Evolutionary conservation across 37 sponge, comb jelly and placozoan species (phyloP).

Genomic region (Sycon ciliatum): DNA sequence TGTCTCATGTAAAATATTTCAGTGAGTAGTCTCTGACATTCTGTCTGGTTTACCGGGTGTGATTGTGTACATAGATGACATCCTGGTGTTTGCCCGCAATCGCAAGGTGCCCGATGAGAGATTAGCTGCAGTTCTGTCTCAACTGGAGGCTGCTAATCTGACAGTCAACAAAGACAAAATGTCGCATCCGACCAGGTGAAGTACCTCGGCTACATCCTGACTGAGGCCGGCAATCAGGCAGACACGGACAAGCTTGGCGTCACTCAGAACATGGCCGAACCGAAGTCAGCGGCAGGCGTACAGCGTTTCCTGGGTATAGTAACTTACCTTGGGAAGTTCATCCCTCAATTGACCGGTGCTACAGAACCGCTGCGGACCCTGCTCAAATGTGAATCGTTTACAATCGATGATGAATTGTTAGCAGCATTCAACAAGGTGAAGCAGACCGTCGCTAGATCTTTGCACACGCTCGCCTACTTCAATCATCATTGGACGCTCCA

Average conservation of each 20-base stretch:
- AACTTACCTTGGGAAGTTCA: slow-evolving; percentile 10
- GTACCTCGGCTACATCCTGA: slow-evolving; percentile 22
- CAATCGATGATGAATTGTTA: no score
- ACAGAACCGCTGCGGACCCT: no score
- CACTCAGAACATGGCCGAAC: not conserved
- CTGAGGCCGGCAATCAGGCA: not conserved
- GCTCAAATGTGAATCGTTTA: no score
- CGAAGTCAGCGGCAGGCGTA: not conserved
- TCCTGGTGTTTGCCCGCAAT: slow-evolving; percentile 17
- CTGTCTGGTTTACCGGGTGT: slow-evolving; percentile 18
- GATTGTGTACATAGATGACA: slow-evolving; percentile 22
- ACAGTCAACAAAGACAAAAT: slow-evolving; percentile 12
- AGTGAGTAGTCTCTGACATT: slow-evolving; percentile 9
- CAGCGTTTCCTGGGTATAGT: slow-evolving; percentile 19
- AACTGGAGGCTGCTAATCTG: not conserved
- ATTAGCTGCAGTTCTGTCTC: not conserved
- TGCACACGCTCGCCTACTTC: no score
- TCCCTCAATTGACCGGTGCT: not conserved
- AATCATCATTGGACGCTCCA: no score
- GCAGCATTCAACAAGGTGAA: no score
- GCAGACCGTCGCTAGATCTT: no score
- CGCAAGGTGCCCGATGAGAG: slow-evolving; percentile 1
- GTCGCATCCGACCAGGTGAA: not conserved
- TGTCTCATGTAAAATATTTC: slow-evolving; percentile 25
- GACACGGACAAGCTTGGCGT: not conserved